Percentiles rank a stretch among this genome's conserved stretches.
Conservation (phyloP, 1,140 invertebrate genomes). For the Chelonus insularis region DNA sequence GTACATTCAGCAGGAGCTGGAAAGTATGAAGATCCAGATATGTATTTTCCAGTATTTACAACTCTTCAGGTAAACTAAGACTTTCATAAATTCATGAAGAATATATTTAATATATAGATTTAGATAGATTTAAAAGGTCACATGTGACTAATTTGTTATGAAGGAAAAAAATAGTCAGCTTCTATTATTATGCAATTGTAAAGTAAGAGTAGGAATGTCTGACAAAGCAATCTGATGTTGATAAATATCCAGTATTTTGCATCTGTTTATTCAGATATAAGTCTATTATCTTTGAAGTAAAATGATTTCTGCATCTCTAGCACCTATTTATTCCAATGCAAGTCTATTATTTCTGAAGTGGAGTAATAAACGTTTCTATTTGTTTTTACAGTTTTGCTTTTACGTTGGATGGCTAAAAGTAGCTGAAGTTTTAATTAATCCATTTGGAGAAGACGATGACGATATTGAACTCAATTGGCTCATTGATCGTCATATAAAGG, state of each 20-base stretch:
- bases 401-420: constrained; percentile 97
- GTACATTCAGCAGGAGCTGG: constrained; percentile 49
- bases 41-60: constrained; percentile 93
- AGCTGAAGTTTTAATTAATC: constrained; percentile 87
- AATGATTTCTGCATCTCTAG: too few relatives aligned
- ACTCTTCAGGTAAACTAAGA: constrained; percentile 74
- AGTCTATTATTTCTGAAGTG: not conserved
- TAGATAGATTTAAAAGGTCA: constrained; percentile 6
- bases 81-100: not conserved
- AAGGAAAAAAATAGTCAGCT: too few relatives aligned
- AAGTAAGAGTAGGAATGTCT: too few relatives aligned
- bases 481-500: constrained; percentile 86
- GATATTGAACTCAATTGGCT: constrained; percentile 91
- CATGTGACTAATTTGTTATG: too few relatives aligned
- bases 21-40: constrained; percentile 76
- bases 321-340: too few relatives aligned
- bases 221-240: too few relatives aligned
- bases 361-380: constrained; percentile 4
- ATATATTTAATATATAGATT: constrained; percentile 13
- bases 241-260: too few relatives aligned
- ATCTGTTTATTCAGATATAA: too few relatives aligned
- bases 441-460: constrained; percentile 94
- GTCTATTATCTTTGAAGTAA: too few relatives aligned
- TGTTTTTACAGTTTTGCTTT: constrained; percentile 82
- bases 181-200: too few relatives aligned